Evolutionary conservation across 1,140 invertebrate genomes (phyloP).

Genomic region (Cryptotermes secundus): DNA sequence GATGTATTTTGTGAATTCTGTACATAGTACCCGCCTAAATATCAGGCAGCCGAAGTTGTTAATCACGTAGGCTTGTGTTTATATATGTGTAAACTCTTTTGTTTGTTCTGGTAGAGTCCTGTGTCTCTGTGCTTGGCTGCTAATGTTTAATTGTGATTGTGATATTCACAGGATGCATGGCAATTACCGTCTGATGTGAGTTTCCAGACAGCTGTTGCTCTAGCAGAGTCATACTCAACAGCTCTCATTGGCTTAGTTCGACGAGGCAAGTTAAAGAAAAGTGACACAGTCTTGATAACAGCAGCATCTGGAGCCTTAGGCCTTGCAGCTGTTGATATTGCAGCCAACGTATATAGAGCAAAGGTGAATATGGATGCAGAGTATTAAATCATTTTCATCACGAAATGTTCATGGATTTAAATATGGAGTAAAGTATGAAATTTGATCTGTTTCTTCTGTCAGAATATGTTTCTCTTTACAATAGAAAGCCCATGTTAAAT

Average conservation of each 20-base stretch:
- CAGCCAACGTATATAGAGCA: constrained; percentile 59
- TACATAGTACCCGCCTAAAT: too few species aligned
- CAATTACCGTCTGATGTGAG: constrained; percentile 51
- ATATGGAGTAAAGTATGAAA: too few species aligned
- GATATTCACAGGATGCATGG: constrained; percentile 55
- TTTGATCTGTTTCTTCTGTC: too few species aligned
- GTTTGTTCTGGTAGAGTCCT: too few species aligned
- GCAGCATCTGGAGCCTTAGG: constrained; percentile 60
- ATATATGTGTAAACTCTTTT: too few species aligned
- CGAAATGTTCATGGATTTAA: neutral
- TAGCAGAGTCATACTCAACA: constrained; percentile 59
- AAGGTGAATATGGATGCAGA: constrained; percentile 47
- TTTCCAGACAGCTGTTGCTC: constrained; percentile 51
- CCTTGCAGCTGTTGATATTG: constrained; percentile 62
- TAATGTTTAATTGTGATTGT: neutral
- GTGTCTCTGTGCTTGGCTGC: too few species aligned
- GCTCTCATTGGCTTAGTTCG: constrained; percentile 57
- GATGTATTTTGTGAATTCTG: too few species aligned
- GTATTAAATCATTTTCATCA: neutral
- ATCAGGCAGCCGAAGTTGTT: too few species aligned
- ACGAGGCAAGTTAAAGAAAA: constrained; percentile 53
- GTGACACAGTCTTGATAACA: constrained; percentile 58
- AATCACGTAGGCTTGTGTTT: too few species aligned
- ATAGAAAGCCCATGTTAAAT: too few species aligned
- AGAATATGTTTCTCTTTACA: too few species aligned